Evolutionary conservation across 2,888 invertebrate genomes (phyloP), one percentile per base, ranked within the genome.

Genomic region (Hirtodrosophila trivittata): DNA sequence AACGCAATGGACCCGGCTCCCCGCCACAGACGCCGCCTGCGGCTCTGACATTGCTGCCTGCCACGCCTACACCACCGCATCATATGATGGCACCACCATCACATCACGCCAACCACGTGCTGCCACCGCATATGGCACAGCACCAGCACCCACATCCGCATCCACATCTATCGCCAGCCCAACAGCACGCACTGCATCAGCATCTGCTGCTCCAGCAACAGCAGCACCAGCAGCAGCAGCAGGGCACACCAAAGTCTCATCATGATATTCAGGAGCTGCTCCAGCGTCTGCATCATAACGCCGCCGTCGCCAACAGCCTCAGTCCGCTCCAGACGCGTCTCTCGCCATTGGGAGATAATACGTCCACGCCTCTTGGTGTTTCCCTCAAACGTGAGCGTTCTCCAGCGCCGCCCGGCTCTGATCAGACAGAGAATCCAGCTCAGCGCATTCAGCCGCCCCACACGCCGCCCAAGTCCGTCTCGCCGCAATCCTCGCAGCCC

Each of bases 401-500:
- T 3, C 90, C 90, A 1, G 84, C 85, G 1, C 85, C 88, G 4
- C 71, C 74, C 1, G 68, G 75, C 26, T 16, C 63, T 7, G 89
- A 89, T 21, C 87, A 87, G 26, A 66, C 77, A 5, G 89, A 89
- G 59, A 89, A 90, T 60, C 89, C 90, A 1, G 86, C 89, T 7
- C 89, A 90, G 56, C 89, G 89, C 32, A 89, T 89, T 21, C 90
- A 89, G 57, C 90, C 89, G 13, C 89, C 89, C 0, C 89, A 90
- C 38, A 90, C 90, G 13, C 90, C 90, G 12, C 90, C 89, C 14
- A 88, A 88, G 37, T 89, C 89, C 8, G 88, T 90, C 6, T 90
- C 90, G 25, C 89, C 89, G 2, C 84, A 85, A 43, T 87, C 89
- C 6, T 89, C 90, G 49, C 89, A 89, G 59, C 87, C 88, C 3